These are phyloP conservation scores for Oryzias celebensis DNA, from an alignment of 2,113 vertebrate genomes.

Conservation along the genomic window DNA sequence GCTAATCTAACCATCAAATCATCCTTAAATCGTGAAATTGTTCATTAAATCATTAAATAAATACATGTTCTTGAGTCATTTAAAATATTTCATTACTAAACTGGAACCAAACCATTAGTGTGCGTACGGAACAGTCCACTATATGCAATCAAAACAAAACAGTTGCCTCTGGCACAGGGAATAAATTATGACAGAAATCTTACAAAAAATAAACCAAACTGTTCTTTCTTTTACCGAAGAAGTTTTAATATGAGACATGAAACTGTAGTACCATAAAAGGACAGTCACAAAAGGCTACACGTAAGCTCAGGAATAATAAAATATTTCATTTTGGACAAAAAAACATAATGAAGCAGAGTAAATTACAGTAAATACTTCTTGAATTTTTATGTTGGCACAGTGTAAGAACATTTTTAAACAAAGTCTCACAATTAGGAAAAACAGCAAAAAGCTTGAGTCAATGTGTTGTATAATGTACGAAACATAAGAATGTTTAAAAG, in stretches of 20 bases:
- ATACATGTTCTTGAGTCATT: no score
- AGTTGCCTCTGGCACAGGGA: no score
- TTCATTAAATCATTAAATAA: no score
- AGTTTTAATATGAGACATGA: conserved; percentile 63
- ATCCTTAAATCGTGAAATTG: no score
- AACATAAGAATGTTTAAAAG: conserved; percentile 22
- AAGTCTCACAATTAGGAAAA: conserved; percentile 60
- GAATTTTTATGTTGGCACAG: conserved; percentile 59
- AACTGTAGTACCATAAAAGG: conserved; percentile 53
- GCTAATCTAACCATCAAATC: no score
- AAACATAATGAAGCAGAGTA: conserved; percentile 36
- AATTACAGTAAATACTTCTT: conserved; percentile 65
- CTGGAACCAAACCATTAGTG: no score
- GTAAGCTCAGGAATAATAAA: conserved; percentile 40
- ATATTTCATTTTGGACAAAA: conserved; percentile 36
- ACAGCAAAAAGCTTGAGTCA: conserved; percentile 17
- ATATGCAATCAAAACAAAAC: no score
- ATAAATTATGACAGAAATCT: background rate
- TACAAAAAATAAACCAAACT: conserved; percentile 2
- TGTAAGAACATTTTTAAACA: conserved; percentile 61
- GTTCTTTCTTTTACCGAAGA: conserved; percentile 31
- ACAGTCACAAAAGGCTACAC: conserved; percentile 30
- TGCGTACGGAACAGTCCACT: no score
- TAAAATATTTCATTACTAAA: no score
- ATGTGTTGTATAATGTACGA: conserved; percentile 24